Conservation (phyloP, 2,888 invertebrate genomes). For the Prenolepis imparis region DNA sequence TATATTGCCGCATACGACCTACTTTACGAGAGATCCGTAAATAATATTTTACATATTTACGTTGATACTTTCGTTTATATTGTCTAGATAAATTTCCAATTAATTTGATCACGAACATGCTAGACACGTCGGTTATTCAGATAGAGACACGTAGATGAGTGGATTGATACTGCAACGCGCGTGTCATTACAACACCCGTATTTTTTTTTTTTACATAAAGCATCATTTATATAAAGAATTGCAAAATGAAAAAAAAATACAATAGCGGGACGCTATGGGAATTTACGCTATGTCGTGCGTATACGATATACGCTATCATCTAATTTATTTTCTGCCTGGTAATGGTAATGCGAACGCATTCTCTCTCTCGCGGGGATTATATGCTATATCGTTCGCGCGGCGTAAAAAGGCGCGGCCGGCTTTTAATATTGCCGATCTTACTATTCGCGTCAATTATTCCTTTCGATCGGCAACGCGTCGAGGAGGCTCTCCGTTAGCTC, state of each 20-base stretch:
- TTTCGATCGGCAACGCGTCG: slow-evolving; percentile 39
- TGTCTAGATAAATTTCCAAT: slow-evolving; percentile 45
- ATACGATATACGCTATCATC: slow-evolving; percentile 4
- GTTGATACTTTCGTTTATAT: slow-evolving; percentile 34
- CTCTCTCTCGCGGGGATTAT: slow-evolving; percentile 26
- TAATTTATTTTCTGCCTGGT: slow-evolving; percentile 50
- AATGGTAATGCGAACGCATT: slow-evolving; percentile 18
- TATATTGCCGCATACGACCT: slow-evolving; percentile 2
- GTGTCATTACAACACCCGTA: neutral
- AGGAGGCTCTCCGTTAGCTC: slow-evolving; percentile 50
- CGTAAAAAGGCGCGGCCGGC: slow-evolving; percentile 62
- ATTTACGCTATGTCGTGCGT: neutral
- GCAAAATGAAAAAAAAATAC: neutral
- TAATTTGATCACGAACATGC: slow-evolving; percentile 23
- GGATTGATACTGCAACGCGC: slow-evolving; percentile 28
- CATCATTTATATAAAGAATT: neutral
- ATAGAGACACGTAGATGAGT: slow-evolving; percentile 27
- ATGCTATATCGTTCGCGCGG: slow-evolving; percentile 21
- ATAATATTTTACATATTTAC: slow-evolving; percentile 24
- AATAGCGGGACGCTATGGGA: neutral
- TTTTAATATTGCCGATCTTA: slow-evolving; percentile 47
- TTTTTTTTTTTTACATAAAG: slow-evolving; percentile 14
- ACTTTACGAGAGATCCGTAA: slow-evolving; percentile 29
- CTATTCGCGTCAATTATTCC: slow-evolving; percentile 65
- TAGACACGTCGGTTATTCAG: slow-evolving; percentile 10